Base-by-base conservation (phyloP, 2,888 invertebrate genomes). In the Drymonia ruficornis region DNA sequence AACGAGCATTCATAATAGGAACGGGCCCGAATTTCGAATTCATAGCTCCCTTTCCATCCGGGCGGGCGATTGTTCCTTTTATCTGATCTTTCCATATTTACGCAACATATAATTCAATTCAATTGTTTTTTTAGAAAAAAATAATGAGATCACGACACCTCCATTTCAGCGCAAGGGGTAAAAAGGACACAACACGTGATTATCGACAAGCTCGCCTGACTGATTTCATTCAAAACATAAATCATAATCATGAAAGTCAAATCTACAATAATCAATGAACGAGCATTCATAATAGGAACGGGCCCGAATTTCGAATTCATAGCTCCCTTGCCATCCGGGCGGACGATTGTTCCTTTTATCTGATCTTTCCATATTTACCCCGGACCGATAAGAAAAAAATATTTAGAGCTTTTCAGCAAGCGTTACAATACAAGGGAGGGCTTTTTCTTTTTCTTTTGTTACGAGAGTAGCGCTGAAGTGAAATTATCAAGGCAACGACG, bases 401-500 rank as follows among this genome's bases (percentile, higher is more conserved):
- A 40, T 16, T 40, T 40, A 9, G 12, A 19, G 11, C 19, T 19
- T 43, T 19, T 18, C 43, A 19, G 23, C 43, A 13, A 43, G 2
- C 18, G 19, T 13, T 19, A 43, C 19, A 43, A 43, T 19, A 43
- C 43, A 43, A 43, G 43, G 19, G 19, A 43, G 18, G 19, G 19
- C 3, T 43, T 43, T 43, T 19, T 0, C 31, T 34, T 38, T n/a
- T n/a, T 19, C 43, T 19, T 19, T 43, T 43, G 43, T 43, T 43
- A 18, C 11, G 16, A 6, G 19, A 23, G 23, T 29, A 42, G 12
- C 38, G n/a, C 11, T 8, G 49, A 13, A 43, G 43, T 43, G 16
- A 43, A 43, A 43, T 43, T 43, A 43, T 43, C 43, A 23, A 43
- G 19, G 43, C 43, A 43, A 5, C 43, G 19, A 19, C 43, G 12